These are phyloP conservation scores for Ochlodes sylvanus DNA, from an alignment of 2,888 invertebrate species.

Conservation along the genomic window DNA sequence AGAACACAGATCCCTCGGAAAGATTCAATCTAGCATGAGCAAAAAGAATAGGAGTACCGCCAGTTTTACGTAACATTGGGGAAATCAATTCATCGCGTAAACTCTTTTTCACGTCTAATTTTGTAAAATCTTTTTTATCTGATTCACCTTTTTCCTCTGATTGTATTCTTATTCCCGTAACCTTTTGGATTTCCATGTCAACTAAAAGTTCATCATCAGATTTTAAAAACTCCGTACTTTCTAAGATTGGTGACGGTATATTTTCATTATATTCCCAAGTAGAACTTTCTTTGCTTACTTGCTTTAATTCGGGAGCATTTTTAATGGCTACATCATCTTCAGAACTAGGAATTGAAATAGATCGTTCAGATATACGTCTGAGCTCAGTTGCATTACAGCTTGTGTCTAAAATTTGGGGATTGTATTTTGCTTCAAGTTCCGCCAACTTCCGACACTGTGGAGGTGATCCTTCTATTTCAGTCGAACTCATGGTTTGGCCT, in stretches of 20 bases:
- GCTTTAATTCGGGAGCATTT: slow-evolving; percentile 82
- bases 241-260: slow-evolving; percentile 87
- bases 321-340: slow-evolving; percentile 89
- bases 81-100: slow-evolving; percentile 89
- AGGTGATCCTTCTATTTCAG: slow-evolving; percentile 91
- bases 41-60: slow-evolving; percentile 91
- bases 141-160: slow-evolving; percentile 68
- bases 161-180: slow-evolving; percentile 71
- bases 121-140: slow-evolving; percentile 61
- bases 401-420: slow-evolving; percentile 87
- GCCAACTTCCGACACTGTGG: slow-evolving; percentile 88
- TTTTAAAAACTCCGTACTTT: slow-evolving; percentile 85
- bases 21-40: slow-evolving; percentile 92
- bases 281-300: slow-evolving; percentile 80
- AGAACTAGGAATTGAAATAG: slow-evolving; percentile 90
- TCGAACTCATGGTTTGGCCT: slow-evolving; percentile 91
- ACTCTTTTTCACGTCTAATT: slow-evolving; percentile 76
- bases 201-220: slow-evolving; percentile 84
- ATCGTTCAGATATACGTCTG: slow-evolving; percentile 89
- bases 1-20: slow-evolving; percentile 93
- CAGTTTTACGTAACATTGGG: slow-evolving; percentile 88
- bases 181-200: slow-evolving; percentile 84
- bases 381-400: slow-evolving; percentile 88
- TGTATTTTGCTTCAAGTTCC: slow-evolving; percentile 87
- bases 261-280: slow-evolving; percentile 87